Evolutionary conservation across 2,113 vertebrate species (phyloP).

Genomic region (Larimichthys polyactis): DNA sequence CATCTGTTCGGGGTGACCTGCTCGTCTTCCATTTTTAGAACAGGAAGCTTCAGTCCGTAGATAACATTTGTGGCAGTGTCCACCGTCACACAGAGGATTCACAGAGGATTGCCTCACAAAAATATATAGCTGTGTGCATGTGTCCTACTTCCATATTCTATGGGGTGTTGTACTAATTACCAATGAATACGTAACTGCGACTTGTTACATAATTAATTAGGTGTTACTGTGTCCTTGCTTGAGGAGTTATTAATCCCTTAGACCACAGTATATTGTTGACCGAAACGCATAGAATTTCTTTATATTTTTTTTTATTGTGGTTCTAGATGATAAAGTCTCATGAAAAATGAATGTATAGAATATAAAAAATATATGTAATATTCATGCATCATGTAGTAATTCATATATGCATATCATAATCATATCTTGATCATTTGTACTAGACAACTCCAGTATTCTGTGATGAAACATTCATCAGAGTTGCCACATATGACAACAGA

Average conservation of each 20-base stretch:
- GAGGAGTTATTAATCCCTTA: conserved; percentile 7
- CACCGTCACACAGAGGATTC: neutral
- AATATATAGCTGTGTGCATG: neutral
- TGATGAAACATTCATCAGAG: neutral
- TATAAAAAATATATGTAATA: too few relatives aligned
- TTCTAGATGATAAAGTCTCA: too few relatives aligned
- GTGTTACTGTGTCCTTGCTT: conserved; percentile 6
- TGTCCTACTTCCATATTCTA: conserved; percentile 30
- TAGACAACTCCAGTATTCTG: neutral
- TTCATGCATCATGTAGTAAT: too few relatives aligned
- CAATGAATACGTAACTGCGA: conserved; percentile 15
- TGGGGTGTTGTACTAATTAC: conserved; percentile 29
- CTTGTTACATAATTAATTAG: conserved; percentile 45
- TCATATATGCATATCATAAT: too few relatives aligned
- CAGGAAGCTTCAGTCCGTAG: neutral
- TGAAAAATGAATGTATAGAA: too few relatives aligned
- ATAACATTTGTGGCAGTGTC: too few relatives aligned
- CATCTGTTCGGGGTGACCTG: neutral
- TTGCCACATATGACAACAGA: neutral
- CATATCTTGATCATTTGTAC: neutral
- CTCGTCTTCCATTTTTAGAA: neutral
- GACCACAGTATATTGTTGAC: neutral
- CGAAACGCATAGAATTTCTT: neutral
- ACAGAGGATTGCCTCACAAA: neutral
- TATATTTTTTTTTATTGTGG: too few relatives aligned